Evolutionary conservation across 2,113 vertebrate genomes (phyloP).

Genomic region (Microcebus murinus): DNA sequence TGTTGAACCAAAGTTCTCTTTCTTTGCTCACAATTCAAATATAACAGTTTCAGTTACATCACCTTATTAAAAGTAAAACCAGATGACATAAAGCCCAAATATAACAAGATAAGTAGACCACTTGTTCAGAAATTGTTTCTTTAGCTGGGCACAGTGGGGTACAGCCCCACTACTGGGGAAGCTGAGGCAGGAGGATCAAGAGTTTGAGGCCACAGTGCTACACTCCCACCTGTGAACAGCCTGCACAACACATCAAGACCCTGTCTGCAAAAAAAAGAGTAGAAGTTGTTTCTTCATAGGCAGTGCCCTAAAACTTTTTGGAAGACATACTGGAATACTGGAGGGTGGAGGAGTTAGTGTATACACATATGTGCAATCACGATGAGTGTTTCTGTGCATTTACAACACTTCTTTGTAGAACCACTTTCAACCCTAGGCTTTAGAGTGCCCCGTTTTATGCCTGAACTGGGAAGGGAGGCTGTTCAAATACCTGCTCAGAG

Average conservation of each 20-base stretch:
- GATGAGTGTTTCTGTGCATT: background rate
- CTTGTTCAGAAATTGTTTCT: background rate
- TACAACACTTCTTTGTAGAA: background rate
- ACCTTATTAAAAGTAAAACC: background rate
- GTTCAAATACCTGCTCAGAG: background rate
- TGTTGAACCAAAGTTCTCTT: background rate
- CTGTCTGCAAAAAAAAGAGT: too few relatives aligned
- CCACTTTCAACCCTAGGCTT: background rate
- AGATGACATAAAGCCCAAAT: background rate
- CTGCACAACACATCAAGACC: too few relatives aligned
- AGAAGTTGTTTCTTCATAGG: background rate
- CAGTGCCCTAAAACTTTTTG: background rate
- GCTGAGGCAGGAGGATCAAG: too few relatives aligned
- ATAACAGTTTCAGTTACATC: background rate
- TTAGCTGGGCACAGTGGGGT: too few relatives aligned
- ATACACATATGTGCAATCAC: accelerated
- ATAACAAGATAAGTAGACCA: background rate
- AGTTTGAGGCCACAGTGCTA: too few relatives aligned
- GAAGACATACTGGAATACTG: background rate
- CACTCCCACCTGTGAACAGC: too few relatives aligned
- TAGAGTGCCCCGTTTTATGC: background rate
- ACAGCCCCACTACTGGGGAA: too few relatives aligned
- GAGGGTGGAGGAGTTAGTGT: background rate
- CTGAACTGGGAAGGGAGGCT: background rate
- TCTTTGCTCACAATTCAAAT: background rate